Base-by-base conservation (phyloP, 2,888 invertebrate genomes). In the Sympetrum striolatum region DNA sequence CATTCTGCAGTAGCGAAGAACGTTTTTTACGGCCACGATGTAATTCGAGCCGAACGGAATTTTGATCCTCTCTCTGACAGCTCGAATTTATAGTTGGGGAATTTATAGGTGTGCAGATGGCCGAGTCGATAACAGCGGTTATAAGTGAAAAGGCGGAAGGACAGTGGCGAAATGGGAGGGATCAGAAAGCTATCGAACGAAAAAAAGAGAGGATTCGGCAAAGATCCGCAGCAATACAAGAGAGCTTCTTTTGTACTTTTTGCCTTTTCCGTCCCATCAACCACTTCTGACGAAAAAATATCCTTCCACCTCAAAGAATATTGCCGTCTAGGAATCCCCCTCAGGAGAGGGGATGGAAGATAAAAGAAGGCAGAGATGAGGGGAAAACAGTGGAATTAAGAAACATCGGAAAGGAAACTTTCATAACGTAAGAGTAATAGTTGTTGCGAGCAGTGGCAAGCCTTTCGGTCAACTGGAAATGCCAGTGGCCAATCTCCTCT, bases 251-350 rank as follows among this genome's bases (percentile, higher is more conserved):
- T 81, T 81, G 25, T 10, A 15, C 81, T 81, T 44, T 81, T n/a
- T 81, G 39, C 81, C 14, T 81, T 53, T 81, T 81, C 81, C 81
- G 31, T 53, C 15, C 81, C 81, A 81, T 81, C 81, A 48, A 81
- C n/a, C 81, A 53, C 48, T 22, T 48, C 53, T 48, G 25, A 48
- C 81, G 25, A 48, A 81, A 44, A 48, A 48, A 81, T 31, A 25
- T 73, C 73, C 10, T 31, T 73, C 73, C 73, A 64, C 64, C n/a
- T 25, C 64, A 73, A 73, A 31, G 73, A 31, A 73, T 64, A 64
- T 64, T 64, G 6, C 64, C 2, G 31, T 73, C 73, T 73, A 73
- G 73, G 73, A 73, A 73, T 73, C 31, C 73, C 31, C 31, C 4
- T 73, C 14, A 31, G 25, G 25, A 25, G 25, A 25, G n/a, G 64